Evolutionary conservation across 2,797 vertebrate genomes (phyloP), one percentile per base, ranked within the genome.

Genomic region (Microctenopoma steveboyesi): DNA sequence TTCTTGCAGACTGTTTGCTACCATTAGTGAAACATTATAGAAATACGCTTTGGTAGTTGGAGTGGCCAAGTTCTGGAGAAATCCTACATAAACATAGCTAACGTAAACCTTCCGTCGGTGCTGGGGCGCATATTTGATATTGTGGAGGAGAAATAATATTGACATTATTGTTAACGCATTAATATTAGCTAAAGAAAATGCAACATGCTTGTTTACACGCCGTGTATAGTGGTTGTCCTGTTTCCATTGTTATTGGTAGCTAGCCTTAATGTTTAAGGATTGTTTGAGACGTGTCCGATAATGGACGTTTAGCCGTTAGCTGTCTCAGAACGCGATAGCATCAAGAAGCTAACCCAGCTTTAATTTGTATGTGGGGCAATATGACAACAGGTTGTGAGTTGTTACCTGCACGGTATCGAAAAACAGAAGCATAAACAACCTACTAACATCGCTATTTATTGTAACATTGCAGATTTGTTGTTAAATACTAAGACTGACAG

Each of bases 301-400:
- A 56, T 57, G 14, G 45, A 64, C 55, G 45, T 48, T 30, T 82
- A 76, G 66, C 66, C n/a, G 40, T 35, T 84, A 84, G 79, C 83
- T 81, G 78, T 84, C 84, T 84, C 85, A 84, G 28, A 10, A 2
- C 22, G 7, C 3, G 52, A 4, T 91, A 91, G 89, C 91, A 69
- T 49, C 30, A 0, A 37, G 47, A 75, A 69, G 89, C 89, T 90
- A 89, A 78, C 74, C 15, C 72, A 58, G 64, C 69, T 72, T 60
- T 30, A 65, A 51, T 53, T 61, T 35, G 61, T 53, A 78, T 59
- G n/a, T 76, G 49, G 54, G 50, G 30, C 53, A 81, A 79, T 77
- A 81, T 55, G 27, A 69, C 50, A 69, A 47, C 64, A 56, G 9
- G n/a, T 42, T 5, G 35, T 4, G 52, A 13, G 63, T 62, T 64